These are phyloP conservation scores for Mungos mungo DNA, from an alignment of 2,113 vertebrate genomes.

Conservation along the genomic window DNA sequence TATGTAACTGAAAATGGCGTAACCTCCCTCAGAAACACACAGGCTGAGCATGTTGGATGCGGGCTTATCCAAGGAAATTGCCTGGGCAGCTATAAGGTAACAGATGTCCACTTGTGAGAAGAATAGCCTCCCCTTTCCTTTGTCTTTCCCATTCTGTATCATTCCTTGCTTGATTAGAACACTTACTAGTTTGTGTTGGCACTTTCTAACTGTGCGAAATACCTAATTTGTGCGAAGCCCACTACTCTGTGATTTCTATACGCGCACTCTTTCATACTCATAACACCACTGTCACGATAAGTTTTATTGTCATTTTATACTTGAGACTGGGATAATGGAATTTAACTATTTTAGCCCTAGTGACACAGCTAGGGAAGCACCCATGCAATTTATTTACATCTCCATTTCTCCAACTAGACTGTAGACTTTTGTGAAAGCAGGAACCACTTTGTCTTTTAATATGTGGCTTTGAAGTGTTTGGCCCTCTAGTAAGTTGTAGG, in stretches of 20 bases:
- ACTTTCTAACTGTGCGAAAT: neutral
- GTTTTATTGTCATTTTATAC: neutral
- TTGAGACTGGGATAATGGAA: neutral
- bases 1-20: neutral
- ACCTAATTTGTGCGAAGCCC: neutral
- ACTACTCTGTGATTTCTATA: neutral
- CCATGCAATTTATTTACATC: neutral
- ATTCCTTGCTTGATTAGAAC: neutral
- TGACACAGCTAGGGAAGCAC: neutral
- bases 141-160: neutral
- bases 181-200: neutral
- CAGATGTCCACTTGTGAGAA: neutral
- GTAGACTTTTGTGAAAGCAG: neutral
- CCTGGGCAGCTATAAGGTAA: neutral
- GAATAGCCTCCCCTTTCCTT: neutral
- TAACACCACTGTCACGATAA: neutral
- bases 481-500: neutral
- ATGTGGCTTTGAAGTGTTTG: neutral
- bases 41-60: fast-evolving
- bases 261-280: neutral
- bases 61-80: neutral
- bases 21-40: neutral
- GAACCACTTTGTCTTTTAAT: neutral
- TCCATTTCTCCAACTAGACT: neutral
- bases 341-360: neutral